These are phyloP conservation scores for Serripes groenlandicus DNA, from an alignment of 2,888 invertebrate species.

Conservation along the genomic window DNA sequence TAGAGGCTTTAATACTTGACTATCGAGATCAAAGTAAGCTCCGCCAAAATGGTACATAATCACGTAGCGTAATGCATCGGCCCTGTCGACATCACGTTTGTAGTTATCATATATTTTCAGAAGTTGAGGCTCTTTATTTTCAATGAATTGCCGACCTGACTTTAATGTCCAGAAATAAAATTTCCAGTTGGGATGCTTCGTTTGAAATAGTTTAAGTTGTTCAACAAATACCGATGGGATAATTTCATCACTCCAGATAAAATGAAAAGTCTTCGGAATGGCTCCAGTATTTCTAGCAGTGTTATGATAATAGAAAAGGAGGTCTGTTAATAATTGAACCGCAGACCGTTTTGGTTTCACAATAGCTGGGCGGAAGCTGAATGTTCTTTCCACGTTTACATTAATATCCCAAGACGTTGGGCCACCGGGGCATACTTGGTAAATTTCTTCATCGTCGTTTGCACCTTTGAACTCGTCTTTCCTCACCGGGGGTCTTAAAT, in stretches of 20 bases:
- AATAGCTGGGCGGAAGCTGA: neutral
- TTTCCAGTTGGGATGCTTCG: neutral
- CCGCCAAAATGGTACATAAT: conserved; percentile 10
- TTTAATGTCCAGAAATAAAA: conserved; percentile 6
- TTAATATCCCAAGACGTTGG: neutral
- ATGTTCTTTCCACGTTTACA: conserved; percentile 1
- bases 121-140: neutral
- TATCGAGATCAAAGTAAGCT: conserved; percentile 12
- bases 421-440: no score
- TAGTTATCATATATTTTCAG: neutral
- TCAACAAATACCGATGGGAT: neutral
- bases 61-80: conserved; percentile 12
- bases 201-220: neutral
- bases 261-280: conserved; percentile 6
- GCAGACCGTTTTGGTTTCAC: no score
- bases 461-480: no score
- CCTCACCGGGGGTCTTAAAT: no score
- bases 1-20: neutral
- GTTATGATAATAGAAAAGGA: no score
- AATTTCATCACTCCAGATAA: conserved; percentile 5
- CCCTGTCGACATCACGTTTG: neutral
- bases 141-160: neutral
- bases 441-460: no score
- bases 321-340: neutral
- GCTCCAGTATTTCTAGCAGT: neutral